Percentiles rank a stretch among this genome's conserved stretches.
phyloP scores from a whole-genome alignment of 2,113 vertebrate genomes.

The Hemichromis elongatus region DNA sequence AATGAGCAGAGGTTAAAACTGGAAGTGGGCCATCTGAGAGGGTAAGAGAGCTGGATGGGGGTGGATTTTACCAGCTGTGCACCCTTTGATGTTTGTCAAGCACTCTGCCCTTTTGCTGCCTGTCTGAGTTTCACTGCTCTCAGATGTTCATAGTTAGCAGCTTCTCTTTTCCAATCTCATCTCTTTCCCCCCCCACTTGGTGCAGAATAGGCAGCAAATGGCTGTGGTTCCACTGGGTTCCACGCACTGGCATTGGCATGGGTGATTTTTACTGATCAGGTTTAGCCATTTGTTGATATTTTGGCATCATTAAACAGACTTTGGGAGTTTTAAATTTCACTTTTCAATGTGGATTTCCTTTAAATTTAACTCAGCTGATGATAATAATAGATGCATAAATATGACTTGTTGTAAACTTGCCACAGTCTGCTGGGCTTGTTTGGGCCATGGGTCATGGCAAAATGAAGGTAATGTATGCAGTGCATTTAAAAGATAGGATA shows the following conservation, averaged over 20 bases:
- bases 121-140: constrained; percentile 30
- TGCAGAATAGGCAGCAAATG: background rate
- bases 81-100: constrained; percentile 51
- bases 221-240: background rate
- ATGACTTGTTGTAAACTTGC: background rate
- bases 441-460: background rate
- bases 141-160: constrained; percentile 24
- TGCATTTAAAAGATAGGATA: background rate
- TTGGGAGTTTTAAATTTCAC: background rate
- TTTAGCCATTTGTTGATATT: background rate
- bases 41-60: constrained; percentile 18
- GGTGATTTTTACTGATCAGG: background rate
- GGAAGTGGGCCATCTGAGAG: constrained; percentile 40
- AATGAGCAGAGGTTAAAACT: constrained; percentile 45
- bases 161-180: background rate
- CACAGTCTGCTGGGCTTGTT: background rate
- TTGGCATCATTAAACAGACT: background rate
- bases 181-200: background rate
- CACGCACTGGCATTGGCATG: background rate
- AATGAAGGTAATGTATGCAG: background rate
- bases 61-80: constrained; percentile 42
- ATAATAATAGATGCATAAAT: background rate
- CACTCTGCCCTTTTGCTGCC: constrained; percentile 49
- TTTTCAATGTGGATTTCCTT: background rate
- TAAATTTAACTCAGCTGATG: background rate